Percentiles rank a stretch among this genome's conserved stretches.
Conservation (phyloP, 2,888 invertebrate species). For the Ceraclea dissimilis region DNA sequence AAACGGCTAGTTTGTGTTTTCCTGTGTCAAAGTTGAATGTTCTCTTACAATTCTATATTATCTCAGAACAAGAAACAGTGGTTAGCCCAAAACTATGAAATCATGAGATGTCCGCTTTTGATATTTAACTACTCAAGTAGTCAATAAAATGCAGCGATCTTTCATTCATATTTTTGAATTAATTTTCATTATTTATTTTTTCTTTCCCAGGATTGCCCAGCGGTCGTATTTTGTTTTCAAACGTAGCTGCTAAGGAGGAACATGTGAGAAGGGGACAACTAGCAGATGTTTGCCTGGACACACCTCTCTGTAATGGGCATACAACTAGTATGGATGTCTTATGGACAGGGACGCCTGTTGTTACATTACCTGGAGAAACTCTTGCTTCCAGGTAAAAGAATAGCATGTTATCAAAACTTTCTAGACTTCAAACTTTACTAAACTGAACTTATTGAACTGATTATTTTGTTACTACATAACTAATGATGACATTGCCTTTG, state of each 20-base stretch:
- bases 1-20: no score
- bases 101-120: no score
- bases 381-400: conserved; percentile 57
- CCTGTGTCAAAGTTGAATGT: no score
- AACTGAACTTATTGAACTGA: no score
- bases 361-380: conserved; percentile 85
- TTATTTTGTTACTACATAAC: neutral
- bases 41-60: no score
- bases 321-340: conserved; percentile 99
- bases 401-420: no score
- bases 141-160: no score
- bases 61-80: no score
- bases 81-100: no score
- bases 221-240: conserved; percentile 85
- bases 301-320: conserved; percentile 97
- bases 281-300: conserved; percentile 97
- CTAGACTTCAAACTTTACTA: neutral
- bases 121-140: no score
- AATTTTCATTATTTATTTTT: neutral
- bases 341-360: conserved; percentile 99
- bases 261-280: conserved; percentile 96
- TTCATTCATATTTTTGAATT: neutral
- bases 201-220: conserved; percentile 50
- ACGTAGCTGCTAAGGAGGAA: conserved; percentile 96
- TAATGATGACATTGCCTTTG: no score